Percentiles rank a stretch among this genome's conserved stretches.
phyloP scores from a whole-genome alignment of 2,113 vertebrate genomes.

The Spheniscus mendiculus region DNA sequence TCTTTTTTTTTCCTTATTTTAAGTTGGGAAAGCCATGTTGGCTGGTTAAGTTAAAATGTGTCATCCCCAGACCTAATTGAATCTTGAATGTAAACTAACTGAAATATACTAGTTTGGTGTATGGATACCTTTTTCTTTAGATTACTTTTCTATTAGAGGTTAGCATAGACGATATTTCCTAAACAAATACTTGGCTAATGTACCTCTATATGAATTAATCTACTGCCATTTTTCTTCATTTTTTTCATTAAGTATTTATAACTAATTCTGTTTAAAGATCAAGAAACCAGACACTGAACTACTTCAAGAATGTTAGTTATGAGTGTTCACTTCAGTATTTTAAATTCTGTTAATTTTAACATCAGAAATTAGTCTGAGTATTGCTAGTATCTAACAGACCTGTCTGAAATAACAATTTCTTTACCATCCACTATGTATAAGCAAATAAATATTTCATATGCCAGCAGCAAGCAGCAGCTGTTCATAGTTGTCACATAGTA shows the following conservation, averaged over 20 bases:
- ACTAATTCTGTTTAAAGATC: background rate
- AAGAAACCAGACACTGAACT: background rate
- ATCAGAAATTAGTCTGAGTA: background rate
- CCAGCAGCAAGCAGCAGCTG: background rate
- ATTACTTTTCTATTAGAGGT: background rate
- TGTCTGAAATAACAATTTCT: background rate
- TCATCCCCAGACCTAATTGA: background rate
- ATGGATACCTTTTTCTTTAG: background rate
- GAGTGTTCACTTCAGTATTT: background rate
- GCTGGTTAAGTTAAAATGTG: background rate
- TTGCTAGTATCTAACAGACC: background rate
- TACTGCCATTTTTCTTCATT: background rate
- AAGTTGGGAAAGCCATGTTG: background rate
- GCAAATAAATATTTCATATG: background rate
- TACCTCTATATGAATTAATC: background rate
- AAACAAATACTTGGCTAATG: background rate
- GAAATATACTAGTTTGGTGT: background rate
- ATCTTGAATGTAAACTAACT: background rate
- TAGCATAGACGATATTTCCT: background rate
- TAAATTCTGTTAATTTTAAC: background rate
- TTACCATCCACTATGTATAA: background rate
- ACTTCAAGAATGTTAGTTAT: background rate
- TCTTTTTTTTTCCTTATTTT: background rate
- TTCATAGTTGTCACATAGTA: background rate
- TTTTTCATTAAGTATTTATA: background rate